These are phyloP conservation scores for Aurelia aurita complex sp. Pacific DNA, from an alignment of 30 jellyfish, hydroid and myxozoan species.

Conservation along the genomic window DNA sequence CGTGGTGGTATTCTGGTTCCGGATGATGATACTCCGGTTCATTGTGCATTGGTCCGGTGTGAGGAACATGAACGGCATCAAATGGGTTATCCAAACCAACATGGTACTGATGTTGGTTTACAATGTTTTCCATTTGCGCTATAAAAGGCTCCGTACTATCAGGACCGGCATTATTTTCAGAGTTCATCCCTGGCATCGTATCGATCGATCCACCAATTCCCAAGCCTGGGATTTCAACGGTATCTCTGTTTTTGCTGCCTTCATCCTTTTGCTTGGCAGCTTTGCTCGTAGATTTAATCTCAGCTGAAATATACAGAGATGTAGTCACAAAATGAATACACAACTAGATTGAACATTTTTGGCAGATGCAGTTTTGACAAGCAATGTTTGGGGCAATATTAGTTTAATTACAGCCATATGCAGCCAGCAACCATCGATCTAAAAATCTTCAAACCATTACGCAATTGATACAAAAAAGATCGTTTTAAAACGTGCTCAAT, in stretches of 20 bases:
- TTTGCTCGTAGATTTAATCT: not conserved
- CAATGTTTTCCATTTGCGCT: slow-evolving; percentile 55
- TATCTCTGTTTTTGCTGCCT: slow-evolving; percentile 37
- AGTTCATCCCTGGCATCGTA: slow-evolving; percentile 59
- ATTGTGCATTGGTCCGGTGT: slow-evolving; percentile 8
- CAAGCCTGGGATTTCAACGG: slow-evolving; percentile 68
- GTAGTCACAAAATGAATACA: not conserved
- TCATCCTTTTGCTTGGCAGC: slow-evolving; percentile 35
- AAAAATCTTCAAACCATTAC: no score
- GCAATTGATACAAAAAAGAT: no score
- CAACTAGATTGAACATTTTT: not conserved
- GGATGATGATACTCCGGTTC: no score
- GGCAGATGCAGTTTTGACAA: no score
- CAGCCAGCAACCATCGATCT: no score
- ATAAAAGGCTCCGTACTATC: slow-evolving; percentile 60
- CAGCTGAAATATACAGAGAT: not conserved
- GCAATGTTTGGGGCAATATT: no score
- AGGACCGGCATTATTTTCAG: slow-evolving; percentile 7
- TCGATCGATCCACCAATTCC: slow-evolving; percentile 63
- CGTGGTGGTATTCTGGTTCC: not conserved
- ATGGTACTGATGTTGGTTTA: slow-evolving; percentile 65
- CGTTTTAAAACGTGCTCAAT: no score
- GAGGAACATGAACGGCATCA: slow-evolving; percentile 66
- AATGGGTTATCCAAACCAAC: slow-evolving; percentile 68
- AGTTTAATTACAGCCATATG: no score